Base-by-base conservation (phyloP, 2,797 vertebrate species). In the Phoeniculus purpureus region DNA sequence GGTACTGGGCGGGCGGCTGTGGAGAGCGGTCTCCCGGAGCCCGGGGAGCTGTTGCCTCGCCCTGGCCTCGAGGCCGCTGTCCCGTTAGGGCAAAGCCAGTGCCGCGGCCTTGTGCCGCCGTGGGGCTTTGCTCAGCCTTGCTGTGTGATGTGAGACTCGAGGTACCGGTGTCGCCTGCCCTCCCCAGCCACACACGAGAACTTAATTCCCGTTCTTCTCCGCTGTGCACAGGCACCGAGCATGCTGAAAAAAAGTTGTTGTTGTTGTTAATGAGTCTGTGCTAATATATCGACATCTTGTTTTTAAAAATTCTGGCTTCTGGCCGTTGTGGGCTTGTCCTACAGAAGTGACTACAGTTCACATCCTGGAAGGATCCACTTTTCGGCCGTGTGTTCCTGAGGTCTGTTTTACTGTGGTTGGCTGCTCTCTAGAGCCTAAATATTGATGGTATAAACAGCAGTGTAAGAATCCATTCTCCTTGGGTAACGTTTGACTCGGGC, bases 281-380 rank as follows among this genome's bases (percentile, higher is more conserved):
- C 19, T 47, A 6, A 2, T 13, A 3, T 13, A 6, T 6, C 1
- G 2, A 48, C 8, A 9, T 10, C 29, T 43, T n/a, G 12, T 22
- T 20, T 72, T 58, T 32, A 27, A 52, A 45, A 13, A 3, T 37
- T 22, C 31, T 6, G 3, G 8, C 10, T 51, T 21, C 3, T 22
- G 14, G 19, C 6, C 23, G 0, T 12, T 19, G 20, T 9, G 34
- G 26, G 8, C 1, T 26, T 40, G 40, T 2, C 6, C 19, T 22
- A n/a, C 5, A 27, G 55, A 10, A 23, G 54, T 3, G 7, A 1
- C n/a, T 25, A 4, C 43, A 2, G 2, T 51, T 75, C 4, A 0
- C 5, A 2, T 2, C 6, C 20, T 31, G 58, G 32, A 56, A 3
- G 14, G 34, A 8, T 32, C 19, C 25, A 27, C 61, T 21, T 29